A percentile compares a stretch with the other conserved stretches of the same genome.
phyloP scores from a whole-genome alignment of 1,140 invertebrate genomes.

The Wiebesia pumilae region DNA sequence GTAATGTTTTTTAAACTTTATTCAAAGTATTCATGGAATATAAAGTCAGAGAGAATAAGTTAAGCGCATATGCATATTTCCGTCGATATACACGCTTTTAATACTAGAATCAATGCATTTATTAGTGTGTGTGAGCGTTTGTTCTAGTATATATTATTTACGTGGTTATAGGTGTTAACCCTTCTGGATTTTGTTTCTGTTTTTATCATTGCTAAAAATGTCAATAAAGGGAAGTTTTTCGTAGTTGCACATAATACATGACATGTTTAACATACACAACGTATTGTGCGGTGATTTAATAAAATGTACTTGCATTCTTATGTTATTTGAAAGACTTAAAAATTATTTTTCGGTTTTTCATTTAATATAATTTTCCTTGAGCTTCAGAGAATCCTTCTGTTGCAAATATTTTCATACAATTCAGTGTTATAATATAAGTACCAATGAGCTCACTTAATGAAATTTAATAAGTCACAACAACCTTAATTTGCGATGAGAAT shows the following conservation, averaged over 20 bases:
- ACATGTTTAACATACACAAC: background rate
- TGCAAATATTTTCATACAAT: background rate
- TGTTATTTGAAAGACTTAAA: background rate
- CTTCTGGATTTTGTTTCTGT: background rate
- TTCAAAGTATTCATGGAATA: background rate
- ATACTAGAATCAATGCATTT: background rate
- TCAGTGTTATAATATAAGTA: background rate
- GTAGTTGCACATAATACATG: too few species aligned
- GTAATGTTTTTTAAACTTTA: background rate
- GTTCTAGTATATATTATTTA: background rate
- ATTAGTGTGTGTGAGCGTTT: background rate
- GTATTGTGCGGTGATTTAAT: background rate
- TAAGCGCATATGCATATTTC: background rate
- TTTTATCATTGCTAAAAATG: background rate
- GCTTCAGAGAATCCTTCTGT: background rate
- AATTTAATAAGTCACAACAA: too few species aligned
- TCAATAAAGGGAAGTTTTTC: background rate
- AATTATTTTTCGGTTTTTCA: conserved; percentile 20
- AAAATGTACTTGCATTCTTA: background rate
- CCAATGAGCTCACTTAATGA: too few species aligned
- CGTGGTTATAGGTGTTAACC: conserved; percentile 8
- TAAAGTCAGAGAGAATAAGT: background rate
- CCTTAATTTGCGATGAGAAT: too few species aligned
- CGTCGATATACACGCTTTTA: too few species aligned
- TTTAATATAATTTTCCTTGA: background rate